These are phyloP conservation scores for Gavialis gangeticus DNA, from an alignment of 2,113 vertebrate species.

Conservation along the genomic window DNA sequence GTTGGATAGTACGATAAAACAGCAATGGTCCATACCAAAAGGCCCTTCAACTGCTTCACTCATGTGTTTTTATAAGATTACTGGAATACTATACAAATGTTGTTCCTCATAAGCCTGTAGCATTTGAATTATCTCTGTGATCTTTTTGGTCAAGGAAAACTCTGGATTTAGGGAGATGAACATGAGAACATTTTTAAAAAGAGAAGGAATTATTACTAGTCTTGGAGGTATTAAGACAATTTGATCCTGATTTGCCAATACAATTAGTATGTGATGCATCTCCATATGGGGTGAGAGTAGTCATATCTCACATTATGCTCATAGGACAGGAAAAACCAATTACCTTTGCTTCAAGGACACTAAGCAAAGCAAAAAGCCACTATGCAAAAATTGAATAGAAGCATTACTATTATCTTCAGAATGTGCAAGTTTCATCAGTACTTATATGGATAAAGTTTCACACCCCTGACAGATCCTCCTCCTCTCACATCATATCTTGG, in stretches of 20 bases:
- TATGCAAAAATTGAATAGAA: slow-evolving; percentile 52
- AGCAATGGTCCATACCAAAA: background rate
- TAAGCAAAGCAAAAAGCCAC: slow-evolving; percentile 56
- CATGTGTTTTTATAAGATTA: background rate
- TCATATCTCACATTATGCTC: slow-evolving; percentile 49
- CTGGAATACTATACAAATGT: background rate
- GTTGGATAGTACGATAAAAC: background rate
- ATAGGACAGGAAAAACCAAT: slow-evolving; percentile 63
- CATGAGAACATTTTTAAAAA: background rate
- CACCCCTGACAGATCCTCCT: slow-evolving; percentile 37
- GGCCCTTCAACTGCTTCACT: background rate
- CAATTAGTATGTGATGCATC: slow-evolving; percentile 51
- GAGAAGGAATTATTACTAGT: slow-evolving; percentile 17
- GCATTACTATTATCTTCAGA: slow-evolving; percentile 38
- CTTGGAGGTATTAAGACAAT: slow-evolving; percentile 49
- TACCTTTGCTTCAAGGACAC: slow-evolving; percentile 69
- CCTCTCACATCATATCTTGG: slow-evolving; percentile 37
- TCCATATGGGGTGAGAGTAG: slow-evolving; percentile 12
- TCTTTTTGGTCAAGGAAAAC: slow-evolving; percentile 36
- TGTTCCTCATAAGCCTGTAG: background rate
- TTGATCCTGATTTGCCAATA: slow-evolving; percentile 64
- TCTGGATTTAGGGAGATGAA: background rate
- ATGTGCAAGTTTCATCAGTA: slow-evolving; percentile 36
- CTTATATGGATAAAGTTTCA: slow-evolving; percentile 38
- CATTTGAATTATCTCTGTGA: background rate